Conservation (phyloP, 2,888 invertebrate species). For the Harpalus rufipes region DNA sequence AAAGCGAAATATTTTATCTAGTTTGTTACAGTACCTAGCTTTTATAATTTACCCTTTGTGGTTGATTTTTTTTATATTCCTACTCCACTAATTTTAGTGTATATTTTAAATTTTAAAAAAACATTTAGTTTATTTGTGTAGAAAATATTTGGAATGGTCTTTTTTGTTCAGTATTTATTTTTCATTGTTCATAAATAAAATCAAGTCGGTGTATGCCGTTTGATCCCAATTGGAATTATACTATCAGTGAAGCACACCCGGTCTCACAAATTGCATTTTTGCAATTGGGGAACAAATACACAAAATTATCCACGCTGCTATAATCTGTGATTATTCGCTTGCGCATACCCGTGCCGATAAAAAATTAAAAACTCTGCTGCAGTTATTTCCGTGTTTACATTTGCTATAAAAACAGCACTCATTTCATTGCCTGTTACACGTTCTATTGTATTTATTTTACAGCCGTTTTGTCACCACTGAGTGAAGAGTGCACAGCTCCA, state of each 20-base stretch:
- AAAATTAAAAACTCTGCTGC: conserved; percentile 29
- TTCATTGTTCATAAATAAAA: conserved; percentile 19
- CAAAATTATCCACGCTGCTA: conserved; percentile 43
- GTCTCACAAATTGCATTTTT: conserved; percentile 29
- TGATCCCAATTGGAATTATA: conserved; percentile 33
- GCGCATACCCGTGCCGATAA: conserved; percentile 33
- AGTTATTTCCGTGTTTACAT: conserved; percentile 51
- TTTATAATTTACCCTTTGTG: too few relatives aligned
- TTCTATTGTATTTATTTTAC: conserved; percentile 49
- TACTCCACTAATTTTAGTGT: neutral
- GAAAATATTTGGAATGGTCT: neutral
- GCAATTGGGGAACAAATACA: conserved; percentile 18
- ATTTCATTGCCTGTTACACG: conserved; percentile 8
- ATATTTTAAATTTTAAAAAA: neutral
- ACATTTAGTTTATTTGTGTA: neutral
- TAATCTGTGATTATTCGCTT: conserved; percentile 55
- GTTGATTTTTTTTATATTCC: too few relatives aligned
- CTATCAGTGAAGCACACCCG: conserved; percentile 26
- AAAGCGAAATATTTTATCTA: too few relatives aligned
- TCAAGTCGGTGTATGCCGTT: conserved; percentile 4
- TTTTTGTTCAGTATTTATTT: neutral
- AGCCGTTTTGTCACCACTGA: conserved; percentile 10
- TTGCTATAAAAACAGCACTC: conserved; percentile 32
- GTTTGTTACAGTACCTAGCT: too few relatives aligned
- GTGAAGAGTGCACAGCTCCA: neutral